Evolutionary conservation across 2,113 vertebrate genomes (phyloP), one percentile per base, ranked within the genome.

Genomic region (Cariama cristata): DNA sequence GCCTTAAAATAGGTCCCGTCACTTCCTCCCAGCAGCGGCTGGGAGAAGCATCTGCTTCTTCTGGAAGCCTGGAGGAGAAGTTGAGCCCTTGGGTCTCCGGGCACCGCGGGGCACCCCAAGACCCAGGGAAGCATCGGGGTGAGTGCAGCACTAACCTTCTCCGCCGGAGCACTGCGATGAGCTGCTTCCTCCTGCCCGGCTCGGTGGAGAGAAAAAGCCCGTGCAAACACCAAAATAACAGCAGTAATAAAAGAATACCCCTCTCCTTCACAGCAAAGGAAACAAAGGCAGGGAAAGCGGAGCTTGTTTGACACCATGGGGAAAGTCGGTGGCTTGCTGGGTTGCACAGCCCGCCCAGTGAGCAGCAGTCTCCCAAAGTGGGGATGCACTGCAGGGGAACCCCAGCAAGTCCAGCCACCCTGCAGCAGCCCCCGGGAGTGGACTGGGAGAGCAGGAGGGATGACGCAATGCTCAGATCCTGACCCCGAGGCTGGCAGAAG

Each of bases 11-110:
- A 92, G 92, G 75, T 47, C 79, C 83, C 60, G 59, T 72, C 50
- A 85, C 92, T 97, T 97, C 96, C 97, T 97, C 90, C 66, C 79
- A 28, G 80, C 68, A 69, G 89, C 13, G 13, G 63, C 79, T 49
- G 42, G 80, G 93, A 95, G 85, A 86, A 79, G 72, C 22, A 92
- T 71, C 83, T 24, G 90, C 64, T 42, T 6, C 73, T 45, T 9
- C 5, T 64, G 82, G 67, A 22, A 60, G 63, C 45, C 6, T 1
- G 28, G 33, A 71, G 35, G 11, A 91, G 40, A 87, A 26, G 52
- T 12, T 28, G 24, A 85, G 35, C 55, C 72, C 40, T 26, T 2
- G 67, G 76, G 33, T 59, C 8, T 38, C 2, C 8, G 71, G 89
- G 86, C 5, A 33, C 22, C 14, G 0, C 0, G 0, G 33, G 67